A percentile compares a stretch with the other conserved stretches of the same genome.
Evolutionary conservation across 2,113 vertebrate species (phyloP).

Genomic region (Varanus salvator): DNA sequence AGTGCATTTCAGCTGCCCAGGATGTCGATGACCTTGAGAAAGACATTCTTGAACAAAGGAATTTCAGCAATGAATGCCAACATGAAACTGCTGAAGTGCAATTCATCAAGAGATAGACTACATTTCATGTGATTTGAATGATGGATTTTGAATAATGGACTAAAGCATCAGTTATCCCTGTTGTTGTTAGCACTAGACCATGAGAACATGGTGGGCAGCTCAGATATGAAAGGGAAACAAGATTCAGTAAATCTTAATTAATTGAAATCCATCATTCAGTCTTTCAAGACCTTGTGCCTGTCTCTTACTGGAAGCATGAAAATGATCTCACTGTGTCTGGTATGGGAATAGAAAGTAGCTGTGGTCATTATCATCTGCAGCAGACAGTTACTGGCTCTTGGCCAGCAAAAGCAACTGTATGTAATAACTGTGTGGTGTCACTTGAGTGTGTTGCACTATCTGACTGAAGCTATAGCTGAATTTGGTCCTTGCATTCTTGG

Average conservation of each 20-base stretch:
- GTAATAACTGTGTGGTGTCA: background rate
- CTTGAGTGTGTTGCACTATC: background rate
- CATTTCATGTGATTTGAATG: too few species aligned
- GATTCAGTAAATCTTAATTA: background rate
- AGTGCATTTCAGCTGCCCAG: too few species aligned
- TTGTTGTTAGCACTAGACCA: background rate
- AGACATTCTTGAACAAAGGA: too few species aligned
- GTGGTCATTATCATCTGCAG: background rate
- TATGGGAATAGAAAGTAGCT: background rate
- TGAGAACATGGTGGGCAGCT: background rate
- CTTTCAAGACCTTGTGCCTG: background rate
- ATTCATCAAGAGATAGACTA: too few species aligned
- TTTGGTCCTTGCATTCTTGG: background rate
- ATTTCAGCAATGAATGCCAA: too few species aligned
- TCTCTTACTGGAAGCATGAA: background rate
- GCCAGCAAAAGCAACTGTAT: background rate
- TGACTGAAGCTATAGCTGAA: background rate
- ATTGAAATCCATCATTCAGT: background rate
- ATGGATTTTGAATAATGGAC: too few species aligned
- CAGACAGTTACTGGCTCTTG: background rate
- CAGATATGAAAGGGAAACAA: background rate
- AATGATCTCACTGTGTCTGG: background rate
- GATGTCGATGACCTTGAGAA: too few species aligned
- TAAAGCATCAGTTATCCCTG: background rate
- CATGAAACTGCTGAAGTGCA: too few species aligned